A percentile compares a stretch with the other conserved stretches of the same genome.
These are phyloP conservation scores for Chiridota heheva DNA, from an alignment of 35 echinoderm and acorn worm genomes.

Conservation along the genomic window DNA sequence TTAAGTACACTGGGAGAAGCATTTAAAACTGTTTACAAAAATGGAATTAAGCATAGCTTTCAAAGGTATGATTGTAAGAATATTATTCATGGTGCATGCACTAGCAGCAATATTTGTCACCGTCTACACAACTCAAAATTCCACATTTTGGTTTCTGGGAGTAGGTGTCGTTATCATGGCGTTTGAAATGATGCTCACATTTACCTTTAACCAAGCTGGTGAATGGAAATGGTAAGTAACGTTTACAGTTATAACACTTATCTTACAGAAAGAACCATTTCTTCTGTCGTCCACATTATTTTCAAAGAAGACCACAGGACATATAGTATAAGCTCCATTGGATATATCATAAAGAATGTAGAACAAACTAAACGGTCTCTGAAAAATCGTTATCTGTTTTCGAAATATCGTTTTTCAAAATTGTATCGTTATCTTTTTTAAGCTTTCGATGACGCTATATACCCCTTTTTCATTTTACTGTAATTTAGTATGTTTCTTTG, in stretches of 20 bases:
- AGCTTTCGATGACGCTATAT: too few relatives aligned
- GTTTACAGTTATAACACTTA: neutral
- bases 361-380: neutral
- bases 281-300: neutral
- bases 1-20: too few relatives aligned
- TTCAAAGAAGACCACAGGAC: neutral
- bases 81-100: slow-evolving; percentile 59
- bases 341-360: too few relatives aligned
- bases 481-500: too few relatives aligned
- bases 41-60: slow-evolving; percentile 43
- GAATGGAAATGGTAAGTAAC: slow-evolving; percentile 80
- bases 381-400: neutral
- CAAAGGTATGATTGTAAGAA: slow-evolving; percentile 52
- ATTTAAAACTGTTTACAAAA: too few relatives aligned
- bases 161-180: slow-evolving; percentile 54
- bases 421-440: too few relatives aligned
- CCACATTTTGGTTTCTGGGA: slow-evolving; percentile 59
- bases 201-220: slow-evolving; percentile 66
- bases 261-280: neutral
- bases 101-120: slow-evolving; percentile 61
- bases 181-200: slow-evolving; percentile 77
- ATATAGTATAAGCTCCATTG: neutral
- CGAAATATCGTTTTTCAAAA: neutral
- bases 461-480: too few relatives aligned
- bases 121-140: slow-evolving; percentile 65